Base-by-base conservation (phyloP, 2,888 invertebrate genomes). In the Plusia festucae region DNA sequence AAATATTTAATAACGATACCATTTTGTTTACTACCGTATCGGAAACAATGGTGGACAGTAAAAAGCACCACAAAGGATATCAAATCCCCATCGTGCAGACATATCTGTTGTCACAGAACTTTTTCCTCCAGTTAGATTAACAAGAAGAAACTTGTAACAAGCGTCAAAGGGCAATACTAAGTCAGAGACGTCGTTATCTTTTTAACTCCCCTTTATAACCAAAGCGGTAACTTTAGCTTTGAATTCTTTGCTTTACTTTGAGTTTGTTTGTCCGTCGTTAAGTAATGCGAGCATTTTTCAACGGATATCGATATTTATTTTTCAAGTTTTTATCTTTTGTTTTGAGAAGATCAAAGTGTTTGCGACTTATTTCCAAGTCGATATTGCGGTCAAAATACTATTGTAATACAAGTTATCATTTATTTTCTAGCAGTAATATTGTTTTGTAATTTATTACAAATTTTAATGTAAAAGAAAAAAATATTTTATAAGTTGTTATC, bases 171-270 rank as follows among this genome's bases (percentile, higher is more conserved):
- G 68, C 78, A 70, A 65, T 69, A 70, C 74, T 73, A 77, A 83
- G 79, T 76, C 81, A 79, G 82, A 83, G 82, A 76, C 79, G 70
- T 86, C 85, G 86, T 88, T 88, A 87, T 87, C 82, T 84, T 82
- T 77, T 81, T 83, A 82, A 76, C 84, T 82, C 72, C 74, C 83
- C 83, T 81, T 81, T 84, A 81, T 76, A 82, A 82, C 82, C 78
- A 69, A 68, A 71, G 68, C 67, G 60, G 79, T 74, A 79, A 73
- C 79, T 77, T 77, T 69, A 72, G 69, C 72, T 82, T 70, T 64
- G 68, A 69, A 76, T 53, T 71, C 58, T 79, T 76, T 68, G 71
- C 46, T 49, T 49, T 49, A 20, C 46, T 49, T 49, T 60, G 46
- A 75, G 73, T 78, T 83, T 71, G 74, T 76, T 72, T 70, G 62